Evolutionary conservation across 2,888 invertebrate genomes (phyloP), one percentile per base, ranked within the genome.

Genomic region (Sylvicola cinctus): DNA sequence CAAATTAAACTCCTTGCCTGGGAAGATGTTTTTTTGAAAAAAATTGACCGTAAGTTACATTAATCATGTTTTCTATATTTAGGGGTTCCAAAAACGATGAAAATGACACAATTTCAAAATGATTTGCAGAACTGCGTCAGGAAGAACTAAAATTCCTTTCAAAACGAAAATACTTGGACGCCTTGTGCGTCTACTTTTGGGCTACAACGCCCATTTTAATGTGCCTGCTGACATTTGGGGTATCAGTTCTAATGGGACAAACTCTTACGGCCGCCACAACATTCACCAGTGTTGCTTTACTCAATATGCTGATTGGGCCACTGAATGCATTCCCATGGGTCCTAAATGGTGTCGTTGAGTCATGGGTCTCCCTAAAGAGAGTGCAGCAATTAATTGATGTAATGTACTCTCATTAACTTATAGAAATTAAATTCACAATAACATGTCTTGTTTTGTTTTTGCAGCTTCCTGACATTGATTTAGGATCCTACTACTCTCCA

Each of bases 321-420:
- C 56, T 98, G 38, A 98, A 98, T 60, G 87, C 93, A 1, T 91
- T 96, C 55, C 96, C 96, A 1, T 98, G 96, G 95, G 95, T 96
- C 3, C 60, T 98, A 14, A 96, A 93, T 56, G 96, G 95, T 1
- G 61, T 96, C 3, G 78, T 90, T 29, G 95, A 98, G 58, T 87
- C 95, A 1, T 88, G 85, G 81, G 85, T 96, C 1, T 95, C 95
- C 0, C 56, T 91, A 5, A 79, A 80, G 52, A 68, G 93, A 42
- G 75, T 95, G 26, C 83, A 88, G 52, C 69, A 71, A 46, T 66
- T 91, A 32, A 52, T 88, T 41, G 67, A 80, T 55, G 79, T 81
- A 60, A 62, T n/a, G n/a, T n/a, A n/a, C n/a, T n/a, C n/a, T n/a
- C n/a, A n/a, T n/a, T n/a, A n/a, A n/a, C n/a, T n/a, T n/a, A n/a